phyloP scores from a whole-genome alignment of 2,888 invertebrate genomes.

The Limnephilus marmoratus region DNA sequence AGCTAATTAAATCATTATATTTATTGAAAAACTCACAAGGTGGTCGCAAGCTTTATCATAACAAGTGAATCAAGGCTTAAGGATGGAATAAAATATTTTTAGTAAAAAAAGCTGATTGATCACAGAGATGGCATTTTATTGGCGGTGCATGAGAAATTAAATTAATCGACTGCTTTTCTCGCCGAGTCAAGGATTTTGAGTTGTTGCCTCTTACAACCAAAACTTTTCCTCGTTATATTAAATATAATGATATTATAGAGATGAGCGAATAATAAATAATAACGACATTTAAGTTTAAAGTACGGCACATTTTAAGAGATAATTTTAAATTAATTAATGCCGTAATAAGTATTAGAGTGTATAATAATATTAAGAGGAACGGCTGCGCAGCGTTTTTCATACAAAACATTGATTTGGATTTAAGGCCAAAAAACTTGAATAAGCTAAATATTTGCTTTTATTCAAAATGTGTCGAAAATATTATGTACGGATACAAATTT shows the following conservation, averaged over 20 bases:
- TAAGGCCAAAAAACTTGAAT: too few species aligned
- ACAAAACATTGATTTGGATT: too few species aligned
- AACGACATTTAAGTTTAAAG: neutral
- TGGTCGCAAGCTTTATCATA: slow-evolving; percentile 15
- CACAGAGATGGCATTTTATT: slow-evolving; percentile 10
- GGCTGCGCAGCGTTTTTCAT: too few species aligned
- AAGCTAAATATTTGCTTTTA: too few species aligned
- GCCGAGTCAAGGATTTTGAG: neutral
- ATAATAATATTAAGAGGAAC: too few species aligned
- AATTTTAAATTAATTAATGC: neutral
- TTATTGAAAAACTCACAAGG: neutral
- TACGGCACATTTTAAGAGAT: neutral
- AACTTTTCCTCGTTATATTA: neutral
- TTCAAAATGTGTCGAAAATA: too few species aligned
- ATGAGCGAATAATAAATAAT: neutral
- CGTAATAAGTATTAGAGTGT: too few species aligned
- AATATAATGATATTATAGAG: neutral
- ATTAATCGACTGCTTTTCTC: neutral
- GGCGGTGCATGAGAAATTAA: neutral
- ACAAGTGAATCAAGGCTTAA: slow-evolving; percentile 19
- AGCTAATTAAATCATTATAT: neutral
- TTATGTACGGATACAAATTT: too few species aligned
- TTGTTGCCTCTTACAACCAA: neutral
- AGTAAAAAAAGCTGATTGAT: slow-evolving; percentile 14
- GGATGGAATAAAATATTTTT: neutral